These are phyloP conservation scores for Cebidichthys violaceus DNA, from an alignment of 2,113 vertebrate genomes.

Conservation along the genomic window DNA sequence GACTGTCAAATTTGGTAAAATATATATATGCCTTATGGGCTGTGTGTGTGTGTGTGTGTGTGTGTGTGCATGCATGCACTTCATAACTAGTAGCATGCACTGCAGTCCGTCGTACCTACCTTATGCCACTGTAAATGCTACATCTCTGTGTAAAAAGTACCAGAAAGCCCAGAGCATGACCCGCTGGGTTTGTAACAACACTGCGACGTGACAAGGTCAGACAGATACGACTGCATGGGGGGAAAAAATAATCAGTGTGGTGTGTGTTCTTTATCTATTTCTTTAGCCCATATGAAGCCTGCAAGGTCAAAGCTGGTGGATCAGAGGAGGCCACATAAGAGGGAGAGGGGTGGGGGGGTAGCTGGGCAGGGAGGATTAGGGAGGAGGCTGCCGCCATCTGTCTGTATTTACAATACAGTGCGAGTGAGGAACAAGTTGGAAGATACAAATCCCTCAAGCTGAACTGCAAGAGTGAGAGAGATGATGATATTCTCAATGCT, in stretches of 20 bases:
- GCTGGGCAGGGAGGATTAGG: conserved; percentile 37
- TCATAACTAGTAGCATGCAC: not conserved
- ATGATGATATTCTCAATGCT: conserved; percentile 28
- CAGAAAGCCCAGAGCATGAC: not conserved
- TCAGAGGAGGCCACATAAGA: conserved; percentile 33
- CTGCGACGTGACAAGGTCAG: conserved; percentile 27
- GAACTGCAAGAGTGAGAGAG: conserved; percentile 33
- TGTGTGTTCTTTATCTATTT: not conserved
- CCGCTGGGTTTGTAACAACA: conserved; percentile 16
- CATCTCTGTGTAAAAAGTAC: not conserved
- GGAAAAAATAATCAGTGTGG: conserved; percentile 15
- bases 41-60: not conserved
- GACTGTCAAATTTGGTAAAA: too few species aligned
- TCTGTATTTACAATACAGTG: conserved; percentile 39
- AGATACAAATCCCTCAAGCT: conserved; percentile 38
- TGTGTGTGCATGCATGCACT: not conserved
- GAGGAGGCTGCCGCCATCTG: conserved; percentile 61
- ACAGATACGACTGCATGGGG: conserved; percentile 15
- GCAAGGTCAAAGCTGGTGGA: conserved; percentile 47
- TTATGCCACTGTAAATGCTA: not conserved
- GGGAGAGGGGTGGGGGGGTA: not conserved
- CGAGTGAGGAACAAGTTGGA: conserved; percentile 35
- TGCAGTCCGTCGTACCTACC: not conserved
- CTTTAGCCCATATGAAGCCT: not conserved
- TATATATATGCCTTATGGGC: too few species aligned